These are phyloP conservation scores for Diadumene lineata DNA, from an alignment of 92 coral and sea anemone genomes.

Conservation along the genomic window DNA sequence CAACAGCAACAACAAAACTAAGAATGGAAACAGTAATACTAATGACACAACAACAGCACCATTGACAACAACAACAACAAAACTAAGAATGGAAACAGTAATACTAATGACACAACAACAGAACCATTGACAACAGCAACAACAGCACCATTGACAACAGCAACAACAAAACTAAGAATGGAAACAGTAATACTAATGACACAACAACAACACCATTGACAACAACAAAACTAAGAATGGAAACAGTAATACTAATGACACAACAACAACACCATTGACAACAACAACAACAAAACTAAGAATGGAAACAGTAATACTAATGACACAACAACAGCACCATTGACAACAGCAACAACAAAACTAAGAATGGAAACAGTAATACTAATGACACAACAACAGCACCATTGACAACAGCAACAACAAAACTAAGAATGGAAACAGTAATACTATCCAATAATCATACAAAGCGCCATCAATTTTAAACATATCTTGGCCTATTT, in stretches of 20 bases:
- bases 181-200: constrained; percentile 12
- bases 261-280: neutral
- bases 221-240: constrained; percentile 25
- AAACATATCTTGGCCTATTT: too few relatives aligned
- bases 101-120: constrained; percentile 28
- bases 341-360: constrained; percentile 14
- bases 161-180: constrained; percentile 28
- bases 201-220: neutral
- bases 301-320: neutral
- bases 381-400: too few relatives aligned
- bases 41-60: neutral
- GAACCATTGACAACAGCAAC: neutral
- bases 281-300: neutral
- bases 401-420: too few relatives aligned
- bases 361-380: too few relatives aligned
- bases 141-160: neutral
- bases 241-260: constrained; percentile 12
- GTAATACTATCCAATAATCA: too few relatives aligned
- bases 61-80: constrained; percentile 14
- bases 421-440: too few relatives aligned
- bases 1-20: too few relatives aligned
- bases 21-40: too few relatives aligned
- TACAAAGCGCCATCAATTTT: too few relatives aligned
- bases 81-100: constrained; percentile 7
- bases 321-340: constrained; percentile 18